Evolutionary conservation across 2,113 vertebrate species (phyloP).

Genomic region (Macaca mulatta): DNA sequence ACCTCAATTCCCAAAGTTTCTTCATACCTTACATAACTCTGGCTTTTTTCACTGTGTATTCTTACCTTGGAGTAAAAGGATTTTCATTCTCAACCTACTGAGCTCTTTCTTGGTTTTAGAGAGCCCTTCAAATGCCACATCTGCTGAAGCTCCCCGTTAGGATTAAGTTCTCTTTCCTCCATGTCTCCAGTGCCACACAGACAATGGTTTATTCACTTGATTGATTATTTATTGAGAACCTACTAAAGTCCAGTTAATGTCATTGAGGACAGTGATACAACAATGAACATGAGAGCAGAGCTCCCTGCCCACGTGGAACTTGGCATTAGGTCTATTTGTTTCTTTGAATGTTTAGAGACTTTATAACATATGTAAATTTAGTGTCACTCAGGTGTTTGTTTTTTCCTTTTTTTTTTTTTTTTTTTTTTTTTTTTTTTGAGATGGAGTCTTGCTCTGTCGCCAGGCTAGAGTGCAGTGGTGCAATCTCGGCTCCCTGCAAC

Average conservation of each 20-base stretch:
- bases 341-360: neutral
- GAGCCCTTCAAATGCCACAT: neutral
- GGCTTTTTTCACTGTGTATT: neutral
- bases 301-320: neutral
- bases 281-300: neutral
- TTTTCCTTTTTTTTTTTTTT: accelerated
- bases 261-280: neutral
- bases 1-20: neutral
- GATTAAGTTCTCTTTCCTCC: neutral
- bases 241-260: neutral
- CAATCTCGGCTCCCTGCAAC: too few species aligned
- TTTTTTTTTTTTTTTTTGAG: too few species aligned
- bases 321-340: neutral
- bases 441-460: too few species aligned
- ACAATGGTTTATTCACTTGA: too few species aligned
- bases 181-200: accelerated
- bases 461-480: too few species aligned
- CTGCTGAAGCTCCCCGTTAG: neutral
- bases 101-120: neutral
- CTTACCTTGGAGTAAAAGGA: neutral
- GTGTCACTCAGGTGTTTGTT: neutral
- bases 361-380: neutral
- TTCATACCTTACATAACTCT: neutral
- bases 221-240: neutral
- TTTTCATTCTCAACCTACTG: neutral